Percentiles rank a stretch among this genome's conserved stretches.
Evolutionary conservation across 1,140 invertebrate species (phyloP).

Genomic region (Alviniconcha marisindica): DNA sequence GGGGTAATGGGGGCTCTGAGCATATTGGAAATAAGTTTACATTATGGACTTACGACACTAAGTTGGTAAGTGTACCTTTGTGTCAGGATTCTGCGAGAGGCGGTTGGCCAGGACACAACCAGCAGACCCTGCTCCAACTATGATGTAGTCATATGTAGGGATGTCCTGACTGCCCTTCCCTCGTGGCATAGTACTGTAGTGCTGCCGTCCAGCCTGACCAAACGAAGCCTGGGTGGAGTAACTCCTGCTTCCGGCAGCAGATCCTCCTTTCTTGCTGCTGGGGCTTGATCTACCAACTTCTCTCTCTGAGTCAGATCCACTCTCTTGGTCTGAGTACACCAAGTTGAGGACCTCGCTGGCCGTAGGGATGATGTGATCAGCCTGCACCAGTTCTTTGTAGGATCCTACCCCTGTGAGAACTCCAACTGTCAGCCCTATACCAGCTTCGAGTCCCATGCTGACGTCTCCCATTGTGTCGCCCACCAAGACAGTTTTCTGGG

Average conservation of each 20-base stretch:
- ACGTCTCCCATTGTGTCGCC: conserved; percentile 77
- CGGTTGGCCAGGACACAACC: conserved; percentile 75
- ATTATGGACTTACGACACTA: too few relatives aligned
- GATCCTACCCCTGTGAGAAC: conserved; percentile 73
- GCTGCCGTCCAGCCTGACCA: conserved; percentile 3
- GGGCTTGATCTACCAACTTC: neutral
- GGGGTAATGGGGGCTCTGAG: too few relatives aligned
- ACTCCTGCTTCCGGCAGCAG: neutral
- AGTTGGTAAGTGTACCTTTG: too few relatives aligned
- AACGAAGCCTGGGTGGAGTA: neutral
- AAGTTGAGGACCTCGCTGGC: conserved; percentile 54
- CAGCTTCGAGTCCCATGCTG: conserved; percentile 73
- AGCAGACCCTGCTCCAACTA: conserved; percentile 76
- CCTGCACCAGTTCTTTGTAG: conserved; percentile 58
- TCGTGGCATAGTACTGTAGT: conserved; percentile 45
- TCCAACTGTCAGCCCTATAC: conserved; percentile 74
- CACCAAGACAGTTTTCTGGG: conserved; percentile 73
- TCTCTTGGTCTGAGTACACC: neutral
- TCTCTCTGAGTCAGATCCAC: neutral
- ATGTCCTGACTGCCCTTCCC: conserved; percentile 1
- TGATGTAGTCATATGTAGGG: conserved; percentile 69
- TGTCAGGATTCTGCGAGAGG: conserved; percentile 66
- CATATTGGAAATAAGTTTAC: too few relatives aligned
- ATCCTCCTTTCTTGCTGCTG: neutral
- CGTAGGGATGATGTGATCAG: conserved; percentile 66